Evolutionary conservation across 2,888 invertebrate genomes (phyloP).

Genomic region (Thecophora atra): DNA sequence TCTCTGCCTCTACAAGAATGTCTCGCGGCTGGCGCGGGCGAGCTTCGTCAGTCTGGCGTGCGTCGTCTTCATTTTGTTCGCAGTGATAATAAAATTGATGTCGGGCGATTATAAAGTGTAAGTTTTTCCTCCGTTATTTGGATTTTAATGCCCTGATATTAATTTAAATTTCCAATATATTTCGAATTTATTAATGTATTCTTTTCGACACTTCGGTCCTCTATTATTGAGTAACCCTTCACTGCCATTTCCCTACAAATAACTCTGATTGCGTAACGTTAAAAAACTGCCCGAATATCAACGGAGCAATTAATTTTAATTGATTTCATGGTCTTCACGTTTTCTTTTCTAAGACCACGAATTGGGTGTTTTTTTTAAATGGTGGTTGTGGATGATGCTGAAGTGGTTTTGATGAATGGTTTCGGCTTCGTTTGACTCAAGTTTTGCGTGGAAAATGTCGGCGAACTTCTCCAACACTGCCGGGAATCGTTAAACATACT

Average conservation of each 20-base stretch:
- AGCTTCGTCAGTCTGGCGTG: slow-evolving; percentile 71
- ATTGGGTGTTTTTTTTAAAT: not conserved
- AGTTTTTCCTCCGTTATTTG: slow-evolving; percentile 61
- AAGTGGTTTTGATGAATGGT: slow-evolving; percentile 4
- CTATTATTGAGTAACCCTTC: no score
- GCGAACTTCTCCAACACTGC: not conserved
- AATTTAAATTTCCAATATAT: no score
- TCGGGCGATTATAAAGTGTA: slow-evolving; percentile 72
- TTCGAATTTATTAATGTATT: no score
- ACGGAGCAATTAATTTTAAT: no score
- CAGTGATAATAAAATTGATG: slow-evolving; percentile 69
- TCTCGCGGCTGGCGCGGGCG: slow-evolving; percentile 67
- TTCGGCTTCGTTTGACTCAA: not conserved
- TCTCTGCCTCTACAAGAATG: slow-evolving; percentile 80
- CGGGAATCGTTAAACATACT: slow-evolving; percentile 11
- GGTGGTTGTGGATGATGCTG: not conserved
- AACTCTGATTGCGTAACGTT: no score
- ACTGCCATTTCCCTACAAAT: no score
- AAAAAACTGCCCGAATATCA: no score
- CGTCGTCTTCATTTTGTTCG: slow-evolving; percentile 76
- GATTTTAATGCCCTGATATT: no score
- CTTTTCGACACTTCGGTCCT: no score
- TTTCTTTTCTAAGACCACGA: no score
- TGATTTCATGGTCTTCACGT: no score
- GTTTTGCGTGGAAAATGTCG: slow-evolving; percentile 10